Conservation (phyloP, 2,797 vertebrate species). For the Rachycentron canadum region DNA sequence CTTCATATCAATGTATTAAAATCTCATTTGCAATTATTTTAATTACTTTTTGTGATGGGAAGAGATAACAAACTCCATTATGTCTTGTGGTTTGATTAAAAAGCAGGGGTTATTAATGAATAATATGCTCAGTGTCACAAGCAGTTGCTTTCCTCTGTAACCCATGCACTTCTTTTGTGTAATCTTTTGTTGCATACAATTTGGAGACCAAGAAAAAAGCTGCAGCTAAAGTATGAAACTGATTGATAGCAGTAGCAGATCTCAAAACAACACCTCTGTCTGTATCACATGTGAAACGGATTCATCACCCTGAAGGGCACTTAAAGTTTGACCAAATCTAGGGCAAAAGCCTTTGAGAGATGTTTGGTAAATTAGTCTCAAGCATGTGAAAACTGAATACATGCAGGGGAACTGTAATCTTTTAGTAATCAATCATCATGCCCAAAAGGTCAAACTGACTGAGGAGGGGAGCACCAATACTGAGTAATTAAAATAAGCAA, state of each 20-base stretch:
- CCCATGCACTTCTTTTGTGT: neutral
- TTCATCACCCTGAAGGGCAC: conserved; percentile 1
- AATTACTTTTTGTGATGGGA: neutral
- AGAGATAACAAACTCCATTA: neutral
- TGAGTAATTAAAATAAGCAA: too few relatives aligned
- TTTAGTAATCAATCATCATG: conserved; percentile 24
- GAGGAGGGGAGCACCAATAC: conserved; percentile 95
- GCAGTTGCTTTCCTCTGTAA: neutral
- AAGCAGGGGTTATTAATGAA: neutral
- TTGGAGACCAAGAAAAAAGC: conserved; percentile 88
- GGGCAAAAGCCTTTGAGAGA: neutral
- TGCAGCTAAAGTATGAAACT: conserved; percentile 88
- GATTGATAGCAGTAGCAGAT: neutral
- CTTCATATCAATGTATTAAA: neutral
- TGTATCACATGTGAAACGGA: conserved; percentile 31
- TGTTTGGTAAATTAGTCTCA: neutral
- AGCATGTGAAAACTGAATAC: neutral
- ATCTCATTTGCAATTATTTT: too few relatives aligned
- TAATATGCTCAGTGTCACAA: neutral
- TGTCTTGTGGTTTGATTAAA: neutral
- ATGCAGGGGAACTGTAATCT: neutral
- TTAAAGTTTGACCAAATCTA: neutral
- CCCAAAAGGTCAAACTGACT: conserved; percentile 93
- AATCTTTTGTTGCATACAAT: neutral
- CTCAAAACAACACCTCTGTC: neutral